Base-by-base conservation (phyloP, 1,140 invertebrate genomes). In the Drosophila ohnishii region DNA sequence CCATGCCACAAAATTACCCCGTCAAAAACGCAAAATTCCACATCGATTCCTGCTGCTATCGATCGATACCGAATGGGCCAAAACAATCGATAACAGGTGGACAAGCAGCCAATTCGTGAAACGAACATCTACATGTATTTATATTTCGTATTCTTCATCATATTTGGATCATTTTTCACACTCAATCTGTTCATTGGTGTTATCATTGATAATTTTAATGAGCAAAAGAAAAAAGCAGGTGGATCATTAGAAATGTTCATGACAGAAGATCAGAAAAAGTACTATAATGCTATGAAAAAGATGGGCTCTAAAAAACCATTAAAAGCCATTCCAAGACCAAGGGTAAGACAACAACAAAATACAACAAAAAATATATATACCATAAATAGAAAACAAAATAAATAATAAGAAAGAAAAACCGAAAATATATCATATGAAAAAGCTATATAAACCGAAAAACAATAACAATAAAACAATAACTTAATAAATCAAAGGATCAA, bases 261-360 rank as follows among this genome's bases (percentile, higher is more conserved):
- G 98, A 99, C 98, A 77, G 98, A 99, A 92, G 98, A 99, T 93
- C 98, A 99, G 93, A 99, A 99, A 94, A 99, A 99, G 93, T 99
- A 99, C 93, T 99, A 99, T 94, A 99, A 98, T 93, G 98, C 98
- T 59, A 99, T 99, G 98, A 99, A 99, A 93, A 99, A 99, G 93
- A 99, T 99, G 97, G 97, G 97, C 78, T 98, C 96, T 39, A 99
- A 99, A 92, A 98, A 99, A 93, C 98, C 98, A 42, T 94, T 98
- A 90, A 99, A 99, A 94, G 98, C 98, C 69, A 99, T 98, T 92
- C 98, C 98, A 78, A 95, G 97, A 92, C 98, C 98, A 81, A 97
- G 95, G 94, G 97, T 98, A 94, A 94, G 91, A 91, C 78, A 89
- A 91, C 79, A 89, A 89, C 73, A 78, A 76, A 71, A 76, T 83